Conservation (phyloP, 2,888 invertebrate species). For the Eucera pruinosa region DNA sequence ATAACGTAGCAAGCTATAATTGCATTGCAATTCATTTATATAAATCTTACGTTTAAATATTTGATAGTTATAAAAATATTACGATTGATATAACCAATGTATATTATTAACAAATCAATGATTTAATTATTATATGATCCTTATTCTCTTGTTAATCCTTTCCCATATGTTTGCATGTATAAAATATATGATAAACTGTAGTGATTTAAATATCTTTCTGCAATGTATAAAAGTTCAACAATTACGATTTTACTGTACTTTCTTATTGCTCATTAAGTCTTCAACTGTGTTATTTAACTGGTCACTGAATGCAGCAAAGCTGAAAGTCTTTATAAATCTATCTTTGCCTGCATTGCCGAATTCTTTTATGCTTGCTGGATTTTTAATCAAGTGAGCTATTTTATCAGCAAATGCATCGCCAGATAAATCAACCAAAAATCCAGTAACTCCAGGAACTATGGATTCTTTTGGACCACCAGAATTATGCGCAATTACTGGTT, state of each 20-base stretch:
- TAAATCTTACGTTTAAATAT: not conserved
- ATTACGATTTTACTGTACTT: conserved; percentile 31
- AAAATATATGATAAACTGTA: conserved; percentile 31
- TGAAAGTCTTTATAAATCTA: conserved; percentile 92
- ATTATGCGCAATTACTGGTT: conserved; percentile 97
- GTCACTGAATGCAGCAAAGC: conserved; percentile 91
- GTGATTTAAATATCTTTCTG: too few relatives aligned
- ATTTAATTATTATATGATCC: not conserved
- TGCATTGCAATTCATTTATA: conserved; percentile 11
- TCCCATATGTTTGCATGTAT: conserved; percentile 1
- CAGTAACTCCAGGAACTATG: conserved; percentile 91
- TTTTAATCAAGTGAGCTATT: conserved; percentile 89
- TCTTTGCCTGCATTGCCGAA: conserved; percentile 92
- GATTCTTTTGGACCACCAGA: conserved; percentile 99
- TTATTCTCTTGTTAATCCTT: conserved; percentile 3
- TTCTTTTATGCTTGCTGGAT: conserved; percentile 86
- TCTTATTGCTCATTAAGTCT: conserved; percentile 64
- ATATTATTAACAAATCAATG: not conserved
- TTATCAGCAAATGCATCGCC: conserved; percentile 91
- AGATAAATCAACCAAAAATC: conserved; percentile 90
- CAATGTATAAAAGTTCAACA: conserved; percentile 7
- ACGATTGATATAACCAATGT: not conserved
- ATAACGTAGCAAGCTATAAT: not conserved
- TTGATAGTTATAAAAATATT: conserved; percentile 3
- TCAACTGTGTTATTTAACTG: conserved; percentile 86